phyloP scores from a whole-genome alignment of 2,113 vertebrate genomes.

The Colinus virginianus region DNA sequence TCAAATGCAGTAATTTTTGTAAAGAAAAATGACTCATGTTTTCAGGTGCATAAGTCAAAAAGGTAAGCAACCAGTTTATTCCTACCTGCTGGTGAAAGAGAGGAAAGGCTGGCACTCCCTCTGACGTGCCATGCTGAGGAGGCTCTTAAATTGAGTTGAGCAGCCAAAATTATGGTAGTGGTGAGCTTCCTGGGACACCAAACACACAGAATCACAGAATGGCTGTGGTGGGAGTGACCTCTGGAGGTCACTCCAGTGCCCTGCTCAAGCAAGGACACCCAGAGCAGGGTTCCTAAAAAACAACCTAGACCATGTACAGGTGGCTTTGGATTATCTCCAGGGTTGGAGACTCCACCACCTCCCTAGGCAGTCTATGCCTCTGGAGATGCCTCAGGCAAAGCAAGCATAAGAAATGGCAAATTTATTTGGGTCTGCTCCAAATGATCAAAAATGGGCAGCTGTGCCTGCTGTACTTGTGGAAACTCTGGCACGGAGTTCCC shows the following conservation, averaged over 20 bases:
- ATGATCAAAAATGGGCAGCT: neutral
- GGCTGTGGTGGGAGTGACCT: neutral
- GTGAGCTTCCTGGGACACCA: neutral
- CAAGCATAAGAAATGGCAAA: neutral
- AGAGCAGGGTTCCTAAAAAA: neutral
- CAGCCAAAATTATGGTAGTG: neutral
- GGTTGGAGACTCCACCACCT: neutral
- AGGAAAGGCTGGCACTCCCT: neutral
- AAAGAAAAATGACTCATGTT: neutral
- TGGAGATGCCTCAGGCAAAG: neutral
- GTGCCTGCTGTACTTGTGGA: fast-evolving
- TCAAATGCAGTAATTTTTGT: neutral
- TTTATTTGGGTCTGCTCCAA: neutral
- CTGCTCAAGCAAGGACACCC: neutral
- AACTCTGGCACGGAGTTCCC: neutral
- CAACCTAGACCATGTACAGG: neutral
- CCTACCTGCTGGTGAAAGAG: neutral
- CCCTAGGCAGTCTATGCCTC: neutral
- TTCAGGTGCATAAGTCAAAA: neutral
- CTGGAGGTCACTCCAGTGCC: neutral
- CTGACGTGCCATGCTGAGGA: neutral
- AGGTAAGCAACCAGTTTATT: neutral
- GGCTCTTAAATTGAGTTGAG: neutral
- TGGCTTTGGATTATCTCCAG: neutral
- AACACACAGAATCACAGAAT: neutral